Evolutionary conservation across 2,888 invertebrate genomes (phyloP).

Genomic region (Pammene aurita): DNA sequence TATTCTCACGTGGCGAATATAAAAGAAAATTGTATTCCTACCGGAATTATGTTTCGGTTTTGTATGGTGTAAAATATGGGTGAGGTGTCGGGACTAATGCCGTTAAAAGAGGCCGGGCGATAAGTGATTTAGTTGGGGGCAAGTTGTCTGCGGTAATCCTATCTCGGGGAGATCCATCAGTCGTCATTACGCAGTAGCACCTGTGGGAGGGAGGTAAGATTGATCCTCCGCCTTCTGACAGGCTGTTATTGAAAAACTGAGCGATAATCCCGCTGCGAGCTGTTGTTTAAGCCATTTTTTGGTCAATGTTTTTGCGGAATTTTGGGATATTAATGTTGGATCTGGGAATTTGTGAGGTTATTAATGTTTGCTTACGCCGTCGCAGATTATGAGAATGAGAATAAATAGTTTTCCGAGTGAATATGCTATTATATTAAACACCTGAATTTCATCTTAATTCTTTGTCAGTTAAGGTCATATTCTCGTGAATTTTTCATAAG

Average conservation of each 20-base stretch:
- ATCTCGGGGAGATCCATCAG: constrained; percentile 74
- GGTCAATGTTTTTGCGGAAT: constrained; percentile 38
- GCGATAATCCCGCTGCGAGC: constrained; percentile 70
- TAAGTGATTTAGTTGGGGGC: constrained; percentile 70
- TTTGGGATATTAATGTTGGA: constrained; percentile 9
- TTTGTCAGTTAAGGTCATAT: not conserved
- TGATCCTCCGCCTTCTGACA: constrained; percentile 73
- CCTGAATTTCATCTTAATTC: no score
- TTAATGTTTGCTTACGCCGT: constrained; percentile 8
- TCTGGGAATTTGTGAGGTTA: constrained; percentile 12
- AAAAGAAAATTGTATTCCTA: constrained; percentile 44
- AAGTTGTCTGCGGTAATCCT: constrained; percentile 67
- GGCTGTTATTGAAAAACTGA: constrained; percentile 80
- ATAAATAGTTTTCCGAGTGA: not conserved
- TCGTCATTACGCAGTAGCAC: constrained; percentile 73
- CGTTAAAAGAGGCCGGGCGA: constrained; percentile 49
- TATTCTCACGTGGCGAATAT: constrained; percentile 42
- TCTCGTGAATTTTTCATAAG: not conserved
- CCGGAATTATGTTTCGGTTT: constrained; percentile 36
- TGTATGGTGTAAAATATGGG: constrained; percentile 41
- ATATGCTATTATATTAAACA: no score
- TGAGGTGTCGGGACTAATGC: constrained; percentile 51
- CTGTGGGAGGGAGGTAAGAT: constrained; percentile 73
- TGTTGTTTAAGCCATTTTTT: constrained; percentile 63
- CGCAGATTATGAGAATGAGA: constrained; percentile 1